Base-by-base conservation (phyloP, 2,888 invertebrate species). In the Notodonta dromedarius region DNA sequence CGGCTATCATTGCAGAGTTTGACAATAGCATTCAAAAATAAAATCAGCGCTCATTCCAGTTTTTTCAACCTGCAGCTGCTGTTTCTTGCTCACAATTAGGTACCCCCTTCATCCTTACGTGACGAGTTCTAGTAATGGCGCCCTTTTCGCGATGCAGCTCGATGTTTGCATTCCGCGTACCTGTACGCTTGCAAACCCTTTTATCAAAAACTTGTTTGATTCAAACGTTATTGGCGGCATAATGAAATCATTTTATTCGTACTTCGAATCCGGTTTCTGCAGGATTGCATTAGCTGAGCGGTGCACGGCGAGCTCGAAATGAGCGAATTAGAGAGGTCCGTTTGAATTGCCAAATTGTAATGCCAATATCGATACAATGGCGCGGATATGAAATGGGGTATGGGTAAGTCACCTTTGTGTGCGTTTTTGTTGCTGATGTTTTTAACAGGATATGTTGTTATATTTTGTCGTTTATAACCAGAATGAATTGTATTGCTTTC, bases 81-180 rank as follows among this genome's bases (percentile, higher is more conserved):
- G 54, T 71, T 70, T 66, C 63, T 61, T 51, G 51, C 16, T 35
- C 35, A 70, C 69, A 63, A 71, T 69, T 44, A 24, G 24, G 24
- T 72, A 69, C 65, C 75, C 75, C 71, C 74, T 73, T 67, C 58
- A 60, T 66, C 70, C 69, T 67, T 71, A 16, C 57, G 60, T 66
- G 65, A 71, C 69, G 61, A 75, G 64, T 63, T 55, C 69, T 74
- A 71, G 80, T 78, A 79, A 66, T 55, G 65, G 76, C 86, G 89
- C 89, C 78, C 59, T 84, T 86, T 75, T 69, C 60, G 71, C 74
- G 71, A 71, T 86, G 87, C 87, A 89, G 87, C 86, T 69, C 83
- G 46, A 63, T 73, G 85, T 90, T 88, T 84, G 91, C 90, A 88
- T 90, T 90, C 85, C 87, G 86, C 76, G 69, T 86, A 86, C 85